A percentile compares a stretch with the other conserved stretches of the same genome.
These are phyloP conservation scores for Oceanites oceanicus DNA, from an alignment of 2,113 vertebrate genomes.

Conservation along the genomic window DNA sequence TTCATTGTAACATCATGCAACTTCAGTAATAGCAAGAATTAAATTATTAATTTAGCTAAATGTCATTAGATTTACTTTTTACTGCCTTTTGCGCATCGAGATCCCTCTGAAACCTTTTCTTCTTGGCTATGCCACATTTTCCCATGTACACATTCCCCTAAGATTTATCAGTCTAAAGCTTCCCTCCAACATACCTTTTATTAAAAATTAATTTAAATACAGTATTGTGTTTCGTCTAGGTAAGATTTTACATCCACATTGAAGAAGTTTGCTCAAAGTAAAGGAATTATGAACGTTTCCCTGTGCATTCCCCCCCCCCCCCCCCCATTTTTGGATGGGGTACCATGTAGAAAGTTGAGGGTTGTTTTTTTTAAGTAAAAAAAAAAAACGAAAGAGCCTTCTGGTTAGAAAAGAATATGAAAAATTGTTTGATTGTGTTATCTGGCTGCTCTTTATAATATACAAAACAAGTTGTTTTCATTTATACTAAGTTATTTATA, in stretches of 20 bases:
- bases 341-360: background rate
- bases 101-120: background rate
- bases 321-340: background rate
- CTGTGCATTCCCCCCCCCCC: accelerated
- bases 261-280: background rate
- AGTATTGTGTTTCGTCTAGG: background rate
- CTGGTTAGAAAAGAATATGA: background rate
- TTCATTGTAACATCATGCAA: background rate
- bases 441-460: background rate
- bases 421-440: background rate
- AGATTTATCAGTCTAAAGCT: background rate
- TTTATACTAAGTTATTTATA: background rate
- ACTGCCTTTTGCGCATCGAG: background rate
- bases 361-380: background rate
- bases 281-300: background rate
- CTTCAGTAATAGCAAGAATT: background rate
- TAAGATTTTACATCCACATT: background rate
- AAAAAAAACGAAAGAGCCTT: background rate
- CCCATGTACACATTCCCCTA: background rate
- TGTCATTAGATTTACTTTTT: background rate
- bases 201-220: background rate
- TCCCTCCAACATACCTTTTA: background rate
- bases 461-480: background rate
- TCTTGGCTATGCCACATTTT: background rate
- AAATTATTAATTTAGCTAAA: background rate